These are phyloP conservation scores for Urechis unicinctus DNA, from an alignment of 2,888 invertebrate species.

Conservation along the genomic window DNA sequence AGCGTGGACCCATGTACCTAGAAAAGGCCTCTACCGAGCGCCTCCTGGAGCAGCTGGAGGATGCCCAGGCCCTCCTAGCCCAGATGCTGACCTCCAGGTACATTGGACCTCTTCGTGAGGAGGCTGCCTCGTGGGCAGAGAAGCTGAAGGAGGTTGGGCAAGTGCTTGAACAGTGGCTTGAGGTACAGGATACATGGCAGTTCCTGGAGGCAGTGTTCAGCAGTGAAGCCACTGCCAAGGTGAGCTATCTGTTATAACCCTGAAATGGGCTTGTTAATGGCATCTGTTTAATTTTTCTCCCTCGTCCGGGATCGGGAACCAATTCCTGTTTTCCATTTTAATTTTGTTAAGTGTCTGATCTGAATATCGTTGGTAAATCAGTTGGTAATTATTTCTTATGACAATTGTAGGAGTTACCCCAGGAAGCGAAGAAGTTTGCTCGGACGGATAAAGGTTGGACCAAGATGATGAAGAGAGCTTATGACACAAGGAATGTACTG, in stretches of 20 bases:
- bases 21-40: conserved; percentile 46
- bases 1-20: conserved; percentile 46
- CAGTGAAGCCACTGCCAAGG: conserved; percentile 40
- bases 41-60: conserved; percentile 49
- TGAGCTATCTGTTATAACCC: conserved; percentile 9
- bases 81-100: conserved; percentile 46
- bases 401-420: conserved; percentile 47
- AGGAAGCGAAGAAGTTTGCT: conserved; percentile 48
- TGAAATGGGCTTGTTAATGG: neutral
- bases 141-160: conserved; percentile 50
- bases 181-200: conserved; percentile 50
- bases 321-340: neutral
- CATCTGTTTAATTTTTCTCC: neutral
- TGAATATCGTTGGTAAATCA: too few species aligned
- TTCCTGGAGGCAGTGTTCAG: conserved; percentile 49
- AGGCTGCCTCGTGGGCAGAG: conserved; percentile 49
- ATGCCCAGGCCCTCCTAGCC: conserved; percentile 48
- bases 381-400: too few species aligned
- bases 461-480: conserved; percentile 50
- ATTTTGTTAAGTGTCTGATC: neutral
- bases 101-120: conserved; percentile 48
- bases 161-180: conserved; percentile 49
- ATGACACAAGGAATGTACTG: conserved; percentile 49
- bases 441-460: conserved; percentile 49
- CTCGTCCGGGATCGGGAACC: neutral